Percentiles rank a stretch among this genome's conserved stretches.
Evolutionary conservation across 23 tunicate species (phyloP).

Genomic region (Aplidium turbinatum): DNA sequence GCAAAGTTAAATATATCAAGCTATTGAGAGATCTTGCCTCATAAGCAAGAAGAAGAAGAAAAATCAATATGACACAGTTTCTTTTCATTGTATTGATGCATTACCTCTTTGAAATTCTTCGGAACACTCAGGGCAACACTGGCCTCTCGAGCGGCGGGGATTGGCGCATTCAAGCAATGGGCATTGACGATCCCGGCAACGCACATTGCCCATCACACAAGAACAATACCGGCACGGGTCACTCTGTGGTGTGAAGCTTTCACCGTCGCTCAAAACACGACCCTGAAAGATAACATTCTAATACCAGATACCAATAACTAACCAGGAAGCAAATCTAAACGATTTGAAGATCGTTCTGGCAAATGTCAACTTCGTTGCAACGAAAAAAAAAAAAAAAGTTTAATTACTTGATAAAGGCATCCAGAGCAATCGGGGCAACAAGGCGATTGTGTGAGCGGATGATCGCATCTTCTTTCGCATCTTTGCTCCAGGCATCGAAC

Average conservation of each 20-base stretch:
- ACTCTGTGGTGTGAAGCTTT: slow-evolving; percentile 43
- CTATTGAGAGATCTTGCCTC: too few relatives aligned
- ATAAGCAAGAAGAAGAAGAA: not conserved
- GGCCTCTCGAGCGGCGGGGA: slow-evolving; percentile 40
- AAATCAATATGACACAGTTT: not conserved
- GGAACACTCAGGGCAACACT: slow-evolving; percentile 75
- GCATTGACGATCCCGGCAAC: slow-evolving; percentile 48
- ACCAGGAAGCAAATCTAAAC: not conserved
- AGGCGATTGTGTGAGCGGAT: slow-evolving; percentile 36
- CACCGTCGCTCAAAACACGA: slow-evolving; percentile 40
- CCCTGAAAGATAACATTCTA: slow-evolving; percentile 44
- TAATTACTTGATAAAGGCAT: slow-evolving; percentile 55
- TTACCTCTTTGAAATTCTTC: slow-evolving; percentile 5
- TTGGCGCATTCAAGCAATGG: slow-evolving; percentile 49
- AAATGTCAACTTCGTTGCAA: not conserved
- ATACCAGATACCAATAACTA: not conserved
- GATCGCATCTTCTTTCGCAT: slow-evolving; percentile 53
- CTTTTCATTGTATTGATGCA: not conserved
- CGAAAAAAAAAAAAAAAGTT: not conserved
- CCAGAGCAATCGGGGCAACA: slow-evolving; percentile 86
- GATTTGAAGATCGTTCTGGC: not conserved
- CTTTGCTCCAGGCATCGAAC: slow-evolving; percentile 45
- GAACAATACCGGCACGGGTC: slow-evolving; percentile 59
- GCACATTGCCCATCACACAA: slow-evolving; percentile 57
- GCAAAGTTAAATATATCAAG: too few relatives aligned